These are phyloP conservation scores for Bimastos eiseni DNA, from an alignment of 2,888 invertebrate species.

Conservation along the genomic window DNA sequence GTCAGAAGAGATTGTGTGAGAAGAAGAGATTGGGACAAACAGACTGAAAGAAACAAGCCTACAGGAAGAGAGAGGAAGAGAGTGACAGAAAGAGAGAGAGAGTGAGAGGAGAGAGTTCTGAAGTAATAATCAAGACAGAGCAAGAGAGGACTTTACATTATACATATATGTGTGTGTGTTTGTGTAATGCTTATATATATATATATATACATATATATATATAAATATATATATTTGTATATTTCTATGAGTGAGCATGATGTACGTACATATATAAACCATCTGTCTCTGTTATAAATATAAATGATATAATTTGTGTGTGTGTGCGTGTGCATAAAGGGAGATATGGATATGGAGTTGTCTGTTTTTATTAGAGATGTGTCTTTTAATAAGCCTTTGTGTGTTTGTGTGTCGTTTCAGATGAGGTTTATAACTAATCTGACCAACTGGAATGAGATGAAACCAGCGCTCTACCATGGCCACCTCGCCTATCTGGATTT, in stretches of 20 bases:
- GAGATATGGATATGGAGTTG: not conserved
- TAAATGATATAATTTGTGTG: no score
- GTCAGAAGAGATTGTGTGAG: not conserved
- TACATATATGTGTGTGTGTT: no score
- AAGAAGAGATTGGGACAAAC: not conserved
- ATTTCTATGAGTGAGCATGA: no score
- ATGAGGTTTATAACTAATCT: constrained; percentile 84
- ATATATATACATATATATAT: no score
- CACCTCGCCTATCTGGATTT: constrained; percentile 96
- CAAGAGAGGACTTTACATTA: no score
- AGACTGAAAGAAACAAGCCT: not conserved
- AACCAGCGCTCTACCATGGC: constrained; percentile 95
- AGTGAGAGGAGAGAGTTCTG: not conserved
- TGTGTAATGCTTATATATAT: no score
- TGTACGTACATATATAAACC: no score
- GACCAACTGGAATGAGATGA: constrained; percentile 82
- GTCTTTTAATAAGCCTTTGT: not conserved
- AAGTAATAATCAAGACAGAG: not conserved
- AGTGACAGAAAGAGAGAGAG: not conserved
- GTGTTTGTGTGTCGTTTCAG: constrained; percentile 55
- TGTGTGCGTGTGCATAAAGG: not conserved
- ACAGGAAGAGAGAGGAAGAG: not conserved
- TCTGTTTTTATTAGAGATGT: not conserved
- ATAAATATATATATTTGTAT: not conserved
- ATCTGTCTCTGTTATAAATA: no score